phyloP scores from a whole-genome alignment of 2,888 invertebrate genomes.

The Lycaena phlaeas region DNA sequence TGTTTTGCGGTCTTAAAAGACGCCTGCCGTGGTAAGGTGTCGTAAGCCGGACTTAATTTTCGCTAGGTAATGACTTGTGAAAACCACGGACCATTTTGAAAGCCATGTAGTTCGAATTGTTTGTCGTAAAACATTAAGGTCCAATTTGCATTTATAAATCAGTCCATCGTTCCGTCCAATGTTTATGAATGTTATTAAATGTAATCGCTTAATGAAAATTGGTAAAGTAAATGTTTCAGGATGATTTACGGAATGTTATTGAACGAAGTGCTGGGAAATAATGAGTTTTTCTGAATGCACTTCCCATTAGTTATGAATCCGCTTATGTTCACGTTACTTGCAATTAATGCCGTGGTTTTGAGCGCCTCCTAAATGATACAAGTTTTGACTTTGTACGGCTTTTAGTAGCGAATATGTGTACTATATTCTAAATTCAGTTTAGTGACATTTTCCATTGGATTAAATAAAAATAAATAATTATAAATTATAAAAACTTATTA shows the following conservation, averaged over 20 bases:
- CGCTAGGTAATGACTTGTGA: constrained; percentile 41
- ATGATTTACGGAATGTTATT: constrained; percentile 1
- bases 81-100: constrained; percentile 33
- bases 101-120: constrained; percentile 35
- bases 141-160: neutral
- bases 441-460: too few relatives aligned
- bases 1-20: constrained; percentile 46
- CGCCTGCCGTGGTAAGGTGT: constrained; percentile 36
- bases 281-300: constrained; percentile 6
- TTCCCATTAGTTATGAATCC: too few relatives aligned
- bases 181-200: neutral
- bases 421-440: too few relatives aligned
- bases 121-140: constrained; percentile 14
- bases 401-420: too few relatives aligned
- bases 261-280: neutral
- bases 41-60: constrained; percentile 52
- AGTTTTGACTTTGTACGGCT: too few relatives aligned
- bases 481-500: too few relatives aligned
- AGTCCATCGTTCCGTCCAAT: neutral
- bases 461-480: too few relatives aligned
- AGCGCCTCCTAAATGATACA: too few relatives aligned
- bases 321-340: too few relatives aligned
- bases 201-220: constrained; percentile 5
- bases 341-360: too few relatives aligned
- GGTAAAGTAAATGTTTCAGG: neutral